Base-by-base conservation (phyloP, 2,113 vertebrate species). In the Myrmecobius fasciatus region DNA sequence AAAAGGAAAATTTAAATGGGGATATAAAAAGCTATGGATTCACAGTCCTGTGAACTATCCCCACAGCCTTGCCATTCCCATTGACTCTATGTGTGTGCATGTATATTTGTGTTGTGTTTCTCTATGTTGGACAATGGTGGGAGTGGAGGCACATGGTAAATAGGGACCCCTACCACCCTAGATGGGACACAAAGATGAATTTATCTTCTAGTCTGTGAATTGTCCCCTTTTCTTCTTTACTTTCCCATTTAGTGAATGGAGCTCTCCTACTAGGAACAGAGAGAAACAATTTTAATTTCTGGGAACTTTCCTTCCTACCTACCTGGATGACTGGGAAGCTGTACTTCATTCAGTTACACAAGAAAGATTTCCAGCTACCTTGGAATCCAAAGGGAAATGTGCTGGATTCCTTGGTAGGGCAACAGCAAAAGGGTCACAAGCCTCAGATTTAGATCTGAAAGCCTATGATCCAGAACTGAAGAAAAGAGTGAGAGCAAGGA, bases 281-380 rank as follows among this genome's bases (percentile, higher is more conserved):
- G 26, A 26, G 4, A 31, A 67, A 67, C 56, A 67, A 36, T 31
- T 67, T 67, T 36, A 67, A 67, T 48, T 90, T 26, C 48, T 31
- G 11, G 26, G 49, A 51, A 11, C 49, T 51, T 51, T 51, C 49
- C 49, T 51, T 51, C 49, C 9, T 51, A 22, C 51, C 46, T 46
- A 46, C 26, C 67, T 36, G 43, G 53, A 92, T 47, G 52, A 56
- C 17, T 8, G 20, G 11, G 8, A 95, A 20, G 31, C 17, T 46
- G 31, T 0, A 0, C 10, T 6, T 49, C 26, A 17, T 22, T 14
- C 0, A 3, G 6, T 25, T n/a, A 91, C 1, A 43, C 43, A 8
- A 1, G 49, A 83, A 92, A 25, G 14, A 28, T 0, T 0, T 91
- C 48, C 3, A 11, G 31, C 24, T 89, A 90, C 36, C 56, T 91